Evolutionary conservation across 2,888 invertebrate species (phyloP).

Genomic region (Hemaris fuciformis): DNA sequence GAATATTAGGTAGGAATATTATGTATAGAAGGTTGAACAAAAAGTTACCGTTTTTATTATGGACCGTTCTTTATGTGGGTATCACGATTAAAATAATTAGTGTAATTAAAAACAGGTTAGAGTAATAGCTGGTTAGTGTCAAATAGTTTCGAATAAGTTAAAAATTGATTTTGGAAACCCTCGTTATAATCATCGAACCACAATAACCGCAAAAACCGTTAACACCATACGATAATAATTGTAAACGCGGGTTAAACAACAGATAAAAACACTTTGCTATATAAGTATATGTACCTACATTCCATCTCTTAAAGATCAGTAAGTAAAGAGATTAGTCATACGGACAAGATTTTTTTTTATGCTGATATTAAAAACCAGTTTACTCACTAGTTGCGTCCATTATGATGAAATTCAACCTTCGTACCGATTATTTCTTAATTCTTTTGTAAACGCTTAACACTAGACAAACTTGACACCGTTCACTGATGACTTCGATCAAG

Average conservation of each 20-base stretch:
- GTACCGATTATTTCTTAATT: constrained; percentile 49
- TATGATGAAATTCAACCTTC: constrained; percentile 71
- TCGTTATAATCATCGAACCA: not conserved
- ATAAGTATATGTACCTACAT: not conserved
- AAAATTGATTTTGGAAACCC: not conserved
- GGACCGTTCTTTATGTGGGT: not conserved
- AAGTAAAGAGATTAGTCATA: not conserved
- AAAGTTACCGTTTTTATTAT: not conserved
- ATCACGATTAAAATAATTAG: not conserved
- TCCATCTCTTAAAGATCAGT: not conserved
- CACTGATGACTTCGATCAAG: not conserved
- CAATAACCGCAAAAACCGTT: not conserved
- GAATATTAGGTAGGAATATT: not conserved
- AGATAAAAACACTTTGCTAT: too few relatives aligned
- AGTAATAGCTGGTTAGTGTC: not conserved
- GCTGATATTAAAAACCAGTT: constrained; percentile 43
- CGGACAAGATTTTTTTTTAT: constrained; percentile 23
- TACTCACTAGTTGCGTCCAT: constrained; percentile 79
- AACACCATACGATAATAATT: not conserved
- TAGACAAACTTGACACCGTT: constrained; percentile 18
- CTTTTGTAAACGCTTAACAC: constrained; percentile 35
- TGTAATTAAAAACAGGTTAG: not conserved
- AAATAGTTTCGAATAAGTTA: not conserved
- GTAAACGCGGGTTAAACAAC: not conserved
- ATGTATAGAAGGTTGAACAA: not conserved